Conservation (phyloP, 1,140 invertebrate species). For the Monochamus saltuarius region DNA sequence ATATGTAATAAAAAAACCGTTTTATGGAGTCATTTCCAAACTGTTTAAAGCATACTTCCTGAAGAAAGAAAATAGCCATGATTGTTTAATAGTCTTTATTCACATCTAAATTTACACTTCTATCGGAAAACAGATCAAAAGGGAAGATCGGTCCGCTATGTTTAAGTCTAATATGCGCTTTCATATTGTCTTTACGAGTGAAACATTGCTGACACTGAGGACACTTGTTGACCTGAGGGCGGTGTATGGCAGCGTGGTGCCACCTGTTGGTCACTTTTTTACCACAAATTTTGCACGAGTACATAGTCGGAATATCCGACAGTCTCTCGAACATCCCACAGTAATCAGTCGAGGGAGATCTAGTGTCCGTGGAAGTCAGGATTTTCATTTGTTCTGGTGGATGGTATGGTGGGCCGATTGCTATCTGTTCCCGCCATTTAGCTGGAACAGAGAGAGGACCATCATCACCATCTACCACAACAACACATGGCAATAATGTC, state of each 20-base stretch:
- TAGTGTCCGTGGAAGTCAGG: constrained; percentile 2
- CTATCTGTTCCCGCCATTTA: constrained; percentile 35
- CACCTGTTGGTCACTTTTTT: constrained; percentile 72
- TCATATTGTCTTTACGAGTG: constrained; percentile 70
- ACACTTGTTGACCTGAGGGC: constrained; percentile 69
- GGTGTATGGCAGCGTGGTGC: constrained; percentile 70
- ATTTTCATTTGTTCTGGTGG: neutral
- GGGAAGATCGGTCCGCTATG: constrained; percentile 48
- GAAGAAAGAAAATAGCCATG: no score
- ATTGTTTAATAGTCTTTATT: no score
- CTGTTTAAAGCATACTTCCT: no score
- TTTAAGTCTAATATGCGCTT: constrained; percentile 69
- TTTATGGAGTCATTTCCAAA: no score
- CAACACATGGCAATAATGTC: no score
- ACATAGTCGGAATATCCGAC: constrained; percentile 28
- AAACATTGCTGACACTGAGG: constrained; percentile 67
- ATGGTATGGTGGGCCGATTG: neutral
- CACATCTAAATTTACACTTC: no score
- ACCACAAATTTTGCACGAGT: constrained; percentile 64
- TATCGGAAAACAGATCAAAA: no score
- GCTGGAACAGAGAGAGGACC: constrained; percentile 40
- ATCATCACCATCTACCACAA: constrained; percentile 34
- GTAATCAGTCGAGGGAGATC: constrained; percentile 29
- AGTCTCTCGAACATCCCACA: constrained; percentile 34
- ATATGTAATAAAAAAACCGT: no score